Evolutionary conservation across 2,888 invertebrate genomes (phyloP).

Genomic region (Chalcosyrphus nemorum): DNA sequence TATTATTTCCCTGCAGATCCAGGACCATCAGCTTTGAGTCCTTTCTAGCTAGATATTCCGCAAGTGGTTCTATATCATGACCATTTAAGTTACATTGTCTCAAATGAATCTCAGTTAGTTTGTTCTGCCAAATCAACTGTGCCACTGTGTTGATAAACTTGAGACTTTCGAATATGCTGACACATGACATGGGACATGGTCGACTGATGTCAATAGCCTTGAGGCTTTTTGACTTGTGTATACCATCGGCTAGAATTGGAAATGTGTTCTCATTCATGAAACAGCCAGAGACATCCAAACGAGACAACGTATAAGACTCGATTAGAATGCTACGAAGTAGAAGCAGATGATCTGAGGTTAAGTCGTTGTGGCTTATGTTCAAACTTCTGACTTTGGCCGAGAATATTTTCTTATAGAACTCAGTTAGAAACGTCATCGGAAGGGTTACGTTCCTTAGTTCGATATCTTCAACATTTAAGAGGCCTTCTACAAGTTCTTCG

Average conservation of each 20-base stretch:
- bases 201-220: conserved; percentile 76
- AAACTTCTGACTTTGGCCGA: conserved; percentile 74
- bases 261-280: conserved; percentile 78
- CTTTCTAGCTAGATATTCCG: conserved; percentile 76
- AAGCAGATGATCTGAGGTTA: conserved; percentile 67
- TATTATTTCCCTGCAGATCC: conserved; percentile 77
- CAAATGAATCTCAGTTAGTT: conserved; percentile 77
- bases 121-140: conserved; percentile 78
- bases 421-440: conserved; percentile 75
- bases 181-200: conserved; percentile 72
- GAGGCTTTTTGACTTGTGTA: conserved; percentile 77
- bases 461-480: conserved; percentile 72
- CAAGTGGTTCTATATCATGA: conserved; percentile 78
- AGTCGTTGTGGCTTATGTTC: conserved; percentile 75
- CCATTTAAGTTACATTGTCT: conserved; percentile 77
- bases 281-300: conserved; percentile 76
- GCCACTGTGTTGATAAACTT: conserved; percentile 76
- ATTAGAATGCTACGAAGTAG: conserved; percentile 75
- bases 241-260: conserved; percentile 79
- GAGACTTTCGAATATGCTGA: conserved; percentile 76
- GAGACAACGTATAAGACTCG: conserved; percentile 70
- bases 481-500: conserved; percentile 63
- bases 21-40: conserved; percentile 74
- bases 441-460: conserved; percentile 76
- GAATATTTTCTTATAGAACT: conserved; percentile 73